Evolutionary conservation across 1,140 invertebrate genomes (phyloP), one percentile per base, ranked within the genome.

Genomic region (Hetaerina americana): DNA sequence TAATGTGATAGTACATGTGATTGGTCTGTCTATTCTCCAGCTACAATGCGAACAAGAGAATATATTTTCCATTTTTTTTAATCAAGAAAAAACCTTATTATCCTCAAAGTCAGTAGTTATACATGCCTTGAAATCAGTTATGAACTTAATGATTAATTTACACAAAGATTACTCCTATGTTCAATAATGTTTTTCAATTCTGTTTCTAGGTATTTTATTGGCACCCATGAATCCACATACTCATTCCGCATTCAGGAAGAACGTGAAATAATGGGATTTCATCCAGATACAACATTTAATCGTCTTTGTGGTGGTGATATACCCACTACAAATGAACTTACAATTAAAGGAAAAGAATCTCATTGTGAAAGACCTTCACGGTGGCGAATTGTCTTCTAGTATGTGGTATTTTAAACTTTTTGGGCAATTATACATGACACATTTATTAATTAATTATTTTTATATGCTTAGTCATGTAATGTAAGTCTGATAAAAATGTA

Each of bases 161-260:
- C 26, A 75, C 67, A 24, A 27, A 29, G 22, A 69, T 70, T 26
- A 69, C 15, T 12, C 68, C 26, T 68, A 66, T 29, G 26, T 66
- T 72, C 22, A 70, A 72, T 29, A 74, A 69, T 70, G 70, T 69
- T 73, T 70, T 73, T n/a, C n/a, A n/a, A n/a, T 75, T 76, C 73
- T 73, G 73, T 75, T 80, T 79, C 57, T 74, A 87, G 88, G 78
- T 89, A 90, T 84, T 96, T 97, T 79, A 88, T 97, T 74, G 96
- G 97, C 27, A 95, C 94, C 0, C 85, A 91, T 78, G 93, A 95
- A 78, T 98, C 96, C 74, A 99, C 97, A 26, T 99, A 97, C 82
- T 92, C 95, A 15, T 97, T 93, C 79, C 85, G 96, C 70, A 98
- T 98, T 74, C 95, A 97, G 84, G 97, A 99, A 80, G 96, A 98